These are phyloP conservation scores for Dasypus novemcinctus DNA, from an alignment of 2,113 vertebrate genomes.

Conservation along the genomic window DNA sequence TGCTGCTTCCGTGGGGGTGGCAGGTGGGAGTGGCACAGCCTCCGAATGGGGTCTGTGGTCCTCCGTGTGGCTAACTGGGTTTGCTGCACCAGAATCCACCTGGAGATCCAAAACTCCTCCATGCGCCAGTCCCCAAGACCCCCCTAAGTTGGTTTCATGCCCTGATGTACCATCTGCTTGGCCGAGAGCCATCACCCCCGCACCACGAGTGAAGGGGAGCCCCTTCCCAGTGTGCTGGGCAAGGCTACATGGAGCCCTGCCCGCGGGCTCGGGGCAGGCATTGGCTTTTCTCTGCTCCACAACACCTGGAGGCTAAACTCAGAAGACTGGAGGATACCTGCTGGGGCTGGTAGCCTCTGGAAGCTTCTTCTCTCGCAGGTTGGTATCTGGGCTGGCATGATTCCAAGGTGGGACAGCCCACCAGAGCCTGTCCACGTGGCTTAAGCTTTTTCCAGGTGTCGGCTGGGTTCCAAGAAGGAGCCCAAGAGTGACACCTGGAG, in stretches of 20 bases:
- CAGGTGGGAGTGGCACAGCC: accelerated
- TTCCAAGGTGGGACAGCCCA: neutral
- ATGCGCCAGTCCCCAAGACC: neutral
- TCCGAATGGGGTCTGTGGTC: no score
- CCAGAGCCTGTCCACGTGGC: neutral
- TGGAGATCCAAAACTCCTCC: neutral
- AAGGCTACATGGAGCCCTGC: neutral
- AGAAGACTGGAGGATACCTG: neutral
- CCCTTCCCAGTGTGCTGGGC: neutral
- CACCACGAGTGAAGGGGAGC: neutral
- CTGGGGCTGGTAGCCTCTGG: neutral
- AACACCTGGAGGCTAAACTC: neutral
- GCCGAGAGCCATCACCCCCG: neutral
- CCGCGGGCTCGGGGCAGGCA: no score
- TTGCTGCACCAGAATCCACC: neutral
- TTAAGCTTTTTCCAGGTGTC: neutral
- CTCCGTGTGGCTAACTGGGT: neutral
- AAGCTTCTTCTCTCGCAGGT: neutral
- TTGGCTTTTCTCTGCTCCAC: neutral
- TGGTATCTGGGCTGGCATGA: neutral
- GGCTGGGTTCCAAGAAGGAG: neutral
- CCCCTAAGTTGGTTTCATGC: neutral
- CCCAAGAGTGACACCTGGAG: neutral
- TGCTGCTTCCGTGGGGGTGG: neutral
- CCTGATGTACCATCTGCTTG: neutral